phyloP scores from a whole-genome alignment of 2,797 vertebrate species.

The Echeneis naucrates region DNA sequence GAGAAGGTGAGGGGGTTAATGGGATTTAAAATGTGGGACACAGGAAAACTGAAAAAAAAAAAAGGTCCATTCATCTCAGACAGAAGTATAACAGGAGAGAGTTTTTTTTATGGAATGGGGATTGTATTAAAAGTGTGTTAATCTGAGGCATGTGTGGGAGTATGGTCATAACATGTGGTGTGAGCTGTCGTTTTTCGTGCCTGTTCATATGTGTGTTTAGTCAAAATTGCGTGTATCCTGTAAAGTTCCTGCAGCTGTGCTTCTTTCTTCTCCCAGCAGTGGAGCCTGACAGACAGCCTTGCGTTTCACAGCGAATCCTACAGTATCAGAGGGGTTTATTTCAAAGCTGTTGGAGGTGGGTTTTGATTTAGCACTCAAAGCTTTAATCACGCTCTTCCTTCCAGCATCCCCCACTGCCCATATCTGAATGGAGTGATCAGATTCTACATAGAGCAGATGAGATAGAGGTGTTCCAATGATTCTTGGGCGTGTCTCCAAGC shows the following conservation, averaged over 20 bases:
- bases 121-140: conserved; percentile 43
- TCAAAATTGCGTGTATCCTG: conserved; percentile 44
- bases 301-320: conserved; percentile 71
- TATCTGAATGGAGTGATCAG: conserved; percentile 59
- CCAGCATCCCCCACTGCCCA: conserved; percentile 47
- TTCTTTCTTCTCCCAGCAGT: conserved; percentile 24
- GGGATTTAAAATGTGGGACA: conserved; percentile 67
- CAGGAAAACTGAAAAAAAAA: conserved; percentile 47
- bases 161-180: conserved; percentile 20
- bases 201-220: conserved; percentile 22
- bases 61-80: conserved; percentile 51
- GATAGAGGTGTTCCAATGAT: conserved; percentile 37
- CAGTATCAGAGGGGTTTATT: conserved; percentile 72
- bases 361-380: conserved; percentile 69
- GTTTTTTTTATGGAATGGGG: conserved; percentile 8
- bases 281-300: conserved; percentile 60
- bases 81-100: conserved; percentile 54
- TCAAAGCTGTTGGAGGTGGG: conserved; percentile 73
- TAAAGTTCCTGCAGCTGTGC: conserved; percentile 64
- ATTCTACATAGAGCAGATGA: conserved; percentile 51
- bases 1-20: conserved; percentile 62
- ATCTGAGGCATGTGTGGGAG: conserved; percentile 35
- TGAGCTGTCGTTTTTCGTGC: conserved; percentile 8
- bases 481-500: conserved; percentile 7
- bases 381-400: conserved; percentile 68